Conservation (phyloP, 2,797 vertebrate genomes). For the Rhadinocentrus ornatus region DNA sequence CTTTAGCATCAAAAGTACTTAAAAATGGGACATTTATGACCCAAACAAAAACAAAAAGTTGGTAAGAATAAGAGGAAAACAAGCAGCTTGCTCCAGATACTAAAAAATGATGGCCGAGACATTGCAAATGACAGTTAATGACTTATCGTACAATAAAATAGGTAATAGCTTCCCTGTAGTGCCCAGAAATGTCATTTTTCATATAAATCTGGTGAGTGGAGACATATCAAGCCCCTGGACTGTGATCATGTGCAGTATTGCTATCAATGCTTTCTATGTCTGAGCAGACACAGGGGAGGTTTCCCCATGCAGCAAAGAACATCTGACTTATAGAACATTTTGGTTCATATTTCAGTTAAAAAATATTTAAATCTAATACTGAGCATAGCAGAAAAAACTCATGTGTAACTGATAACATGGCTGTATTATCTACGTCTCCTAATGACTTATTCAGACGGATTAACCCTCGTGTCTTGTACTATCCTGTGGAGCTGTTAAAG, state of each 20-base stretch:
- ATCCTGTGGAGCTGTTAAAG: not conserved
- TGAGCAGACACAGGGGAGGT: conserved; percentile 8
- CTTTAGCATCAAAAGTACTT: not conserved
- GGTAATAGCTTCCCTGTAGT: not conserved
- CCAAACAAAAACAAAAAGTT: not conserved
- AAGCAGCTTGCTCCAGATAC: no score
- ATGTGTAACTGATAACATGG: not conserved
- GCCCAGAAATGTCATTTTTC: conserved; percentile 5
- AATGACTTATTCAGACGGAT: not conserved
- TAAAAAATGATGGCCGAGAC: not conserved
- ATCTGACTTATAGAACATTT: conserved; percentile 17
- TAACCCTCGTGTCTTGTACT: not conserved
- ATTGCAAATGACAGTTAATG: not conserved
- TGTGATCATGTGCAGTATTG: conserved; percentile 49
- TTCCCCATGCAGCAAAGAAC: conserved; percentile 7
- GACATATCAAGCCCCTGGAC: conserved; percentile 17
- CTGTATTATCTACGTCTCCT: not conserved
- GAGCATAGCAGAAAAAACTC: conserved; percentile 3
- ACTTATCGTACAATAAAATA: not conserved
- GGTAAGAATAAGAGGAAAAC: not conserved
- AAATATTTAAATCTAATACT: not conserved
- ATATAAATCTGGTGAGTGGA: conserved; percentile 4
- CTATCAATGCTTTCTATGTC: conserved; percentile 37
- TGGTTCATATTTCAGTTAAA: conserved; percentile 18
- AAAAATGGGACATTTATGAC: not conserved